Evolutionary conservation across 2,888 invertebrate species (phyloP), one percentile per base, ranked within the genome.

Genomic region (Auanema freiburgensis): DNA sequence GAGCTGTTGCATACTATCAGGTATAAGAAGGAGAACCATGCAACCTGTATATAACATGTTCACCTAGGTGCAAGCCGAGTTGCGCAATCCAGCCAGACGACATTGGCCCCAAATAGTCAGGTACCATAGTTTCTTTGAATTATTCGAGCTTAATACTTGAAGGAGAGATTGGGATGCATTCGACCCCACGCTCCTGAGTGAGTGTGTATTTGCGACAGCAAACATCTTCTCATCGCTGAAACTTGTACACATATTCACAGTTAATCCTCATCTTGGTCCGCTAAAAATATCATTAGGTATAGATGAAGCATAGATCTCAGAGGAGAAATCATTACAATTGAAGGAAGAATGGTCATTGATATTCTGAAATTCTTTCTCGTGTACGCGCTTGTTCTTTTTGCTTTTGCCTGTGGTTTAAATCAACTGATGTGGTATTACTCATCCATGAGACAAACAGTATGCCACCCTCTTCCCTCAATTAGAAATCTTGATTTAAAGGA

Each of bases 181-280:
- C 92, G 97, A 97, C 86, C 97, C 97, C 18, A 96, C 95, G 90
- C 88, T 97, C 77, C 91, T 96, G 40, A 92, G 93, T 25, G 94
- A 94, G 86, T 94, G 93, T 41, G 89, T 97, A 59, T 97, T 97
- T 87, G 96, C 97, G 16, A 94, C 96, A 18, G 97, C 97, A 72
- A 98, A 97, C 87, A 97, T 97, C 86, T 93, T 92, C 84, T 91
- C 91, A 89, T 92, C 93, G 3, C 86, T 95, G 65, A 95, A 95
- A 85, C 85, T 94, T 83, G 91, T 94, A 21, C 92, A 93, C 84
- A 87, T 93, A 79, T 93, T 93, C 86, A 93, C 92, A 59, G 92
- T 93, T 79, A 93, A 93, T 86, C 93, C 93, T 2, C 92, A 93
- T 84, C 85, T 94, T 78, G 93, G 93, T 2, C 93, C 93, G 2